Evolutionary conservation across 2,113 vertebrate genomes (phyloP).

Genomic region (Notechis scutatus): DNA sequence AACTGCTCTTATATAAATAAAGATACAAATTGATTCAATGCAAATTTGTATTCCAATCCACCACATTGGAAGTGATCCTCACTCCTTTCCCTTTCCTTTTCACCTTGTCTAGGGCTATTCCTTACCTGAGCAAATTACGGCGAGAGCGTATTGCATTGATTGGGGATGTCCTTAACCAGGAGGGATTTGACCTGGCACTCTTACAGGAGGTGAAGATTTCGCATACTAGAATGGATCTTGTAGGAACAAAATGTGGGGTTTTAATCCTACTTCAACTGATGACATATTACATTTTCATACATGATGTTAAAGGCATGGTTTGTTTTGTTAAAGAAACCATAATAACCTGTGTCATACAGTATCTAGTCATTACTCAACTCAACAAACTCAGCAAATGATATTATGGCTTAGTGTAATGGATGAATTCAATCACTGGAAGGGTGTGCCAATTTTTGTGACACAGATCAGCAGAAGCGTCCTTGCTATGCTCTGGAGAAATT

Average conservation of each 20-base stretch:
- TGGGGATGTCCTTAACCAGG: constrained; percentile 74
- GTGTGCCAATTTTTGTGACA: not conserved
- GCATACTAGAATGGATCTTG: not conserved
- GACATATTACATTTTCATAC: not conserved
- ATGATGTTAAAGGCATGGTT: not conserved
- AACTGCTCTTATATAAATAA: not conserved
- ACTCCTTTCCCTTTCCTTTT: not conserved
- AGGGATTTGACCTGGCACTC: constrained; percentile 80
- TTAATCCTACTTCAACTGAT: not conserved
- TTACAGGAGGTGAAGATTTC: constrained; percentile 84
- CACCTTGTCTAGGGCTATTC: constrained; percentile 78
- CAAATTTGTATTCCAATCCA: not conserved
- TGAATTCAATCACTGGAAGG: not conserved
- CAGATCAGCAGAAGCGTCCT: not conserved
- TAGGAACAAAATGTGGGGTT: not conserved
- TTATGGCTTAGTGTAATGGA: not conserved
- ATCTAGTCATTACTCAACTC: not conserved
- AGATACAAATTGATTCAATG: not conserved
- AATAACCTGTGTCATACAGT: not conserved
- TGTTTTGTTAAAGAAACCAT: not conserved
- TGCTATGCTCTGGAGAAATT: not conserved
- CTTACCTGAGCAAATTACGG: constrained; percentile 83
- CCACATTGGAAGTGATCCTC: not conserved
- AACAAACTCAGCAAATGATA: not conserved
- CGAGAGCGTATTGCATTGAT: constrained; percentile 78